Evolutionary conservation across 2,113 vertebrate genomes (phyloP), one percentile per base, ranked within the genome.

Genomic region (Bufo bufo): DNA sequence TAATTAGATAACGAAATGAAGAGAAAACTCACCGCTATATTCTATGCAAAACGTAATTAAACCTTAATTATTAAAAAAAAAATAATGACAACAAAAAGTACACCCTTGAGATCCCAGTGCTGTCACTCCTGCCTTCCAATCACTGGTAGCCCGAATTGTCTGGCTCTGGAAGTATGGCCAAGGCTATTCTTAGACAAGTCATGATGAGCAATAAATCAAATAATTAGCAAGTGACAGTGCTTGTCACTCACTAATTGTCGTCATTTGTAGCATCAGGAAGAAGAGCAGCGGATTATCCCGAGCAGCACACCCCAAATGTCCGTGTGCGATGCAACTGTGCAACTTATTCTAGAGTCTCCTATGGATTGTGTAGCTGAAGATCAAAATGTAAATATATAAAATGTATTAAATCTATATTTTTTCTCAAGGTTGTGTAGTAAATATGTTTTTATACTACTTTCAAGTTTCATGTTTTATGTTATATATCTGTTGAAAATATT

Each of bases 131-230:
- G 72, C 9, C 72, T 20, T 49, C 72, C 72, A 45, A 50, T 50
- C 45, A 49, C 47, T 50, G 45, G 45, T 50, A 20, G 72, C 47
- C 43, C 8, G 20, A 16, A 74, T 19, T 47, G 71, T 13, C 71
- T 74, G 43, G 6, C 71, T 19, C 43, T 74, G 72, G 47, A 11
- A 75, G 47, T 20, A 9, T 50, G 72, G 43, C 17, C 9, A 20
- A 19, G 72, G 47, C 72, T 75, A 50, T 50, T 50, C 47, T 75
- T 75, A 75, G 72, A 50, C 47, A 50, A 20, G 17, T 75, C 72
- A 75, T 75, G 17, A 75, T 49, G 72, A 75, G 72, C 45, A 75
- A 75, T 75, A 49, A 75, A 75, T 75, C 72, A 75, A 75, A 75
- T 50, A 75, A 75, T 75, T 75, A 75, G 72, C 72, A 17, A 19